Percentiles rank a stretch among this genome's conserved stretches.
Evolutionary conservation across 1,140 invertebrate genomes (phyloP).

Genomic region (Drosophila burlai): DNA sequence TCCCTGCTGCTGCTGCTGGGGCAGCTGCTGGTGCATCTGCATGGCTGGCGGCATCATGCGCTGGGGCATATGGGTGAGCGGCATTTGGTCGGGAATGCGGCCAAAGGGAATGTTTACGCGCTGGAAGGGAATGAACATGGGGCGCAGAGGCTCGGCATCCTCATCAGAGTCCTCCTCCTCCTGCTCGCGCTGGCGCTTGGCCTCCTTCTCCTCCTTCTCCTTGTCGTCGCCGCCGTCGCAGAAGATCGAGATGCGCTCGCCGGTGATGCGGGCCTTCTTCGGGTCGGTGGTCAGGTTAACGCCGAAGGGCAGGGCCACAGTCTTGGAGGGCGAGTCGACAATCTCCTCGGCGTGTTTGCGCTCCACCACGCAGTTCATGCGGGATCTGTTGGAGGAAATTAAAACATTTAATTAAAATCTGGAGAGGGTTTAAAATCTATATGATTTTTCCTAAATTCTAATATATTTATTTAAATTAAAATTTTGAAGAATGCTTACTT

Average conservation of each 20-base stretch:
- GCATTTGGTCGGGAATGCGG: conserved; percentile 81
- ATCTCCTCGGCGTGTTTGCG: conserved; percentile 92
- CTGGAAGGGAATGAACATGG: conserved; percentile 84
- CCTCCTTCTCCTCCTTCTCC: conserved; percentile 55
- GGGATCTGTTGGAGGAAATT: conserved; percentile 85
- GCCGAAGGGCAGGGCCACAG: conserved; percentile 88
- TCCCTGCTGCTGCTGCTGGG: conserved; percentile 66
- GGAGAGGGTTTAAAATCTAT: neutral
- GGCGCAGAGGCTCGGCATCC: conserved; percentile 75
- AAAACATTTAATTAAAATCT: neutral
- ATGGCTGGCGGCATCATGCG: conserved; percentile 81
- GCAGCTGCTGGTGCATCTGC: conserved; percentile 70
- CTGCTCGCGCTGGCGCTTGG: conserved; percentile 66
- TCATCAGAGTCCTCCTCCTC: conserved; percentile 77
- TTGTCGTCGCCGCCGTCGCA: conserved; percentile 90
- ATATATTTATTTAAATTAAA: neutral
- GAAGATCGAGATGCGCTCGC: conserved; percentile 94
- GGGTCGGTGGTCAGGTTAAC: conserved; percentile 90
- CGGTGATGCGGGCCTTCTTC: conserved; percentile 90
- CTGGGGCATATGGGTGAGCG: conserved; percentile 84
- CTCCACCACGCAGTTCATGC: conserved; percentile 95
- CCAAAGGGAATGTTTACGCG: conserved; percentile 83
- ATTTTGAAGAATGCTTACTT: conserved; percentile 85
- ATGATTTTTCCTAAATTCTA: neutral
- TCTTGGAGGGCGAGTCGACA: conserved; percentile 90